Conservation (phyloP, 2,113 vertebrate species). For the Oreamnos americanus region DNA sequence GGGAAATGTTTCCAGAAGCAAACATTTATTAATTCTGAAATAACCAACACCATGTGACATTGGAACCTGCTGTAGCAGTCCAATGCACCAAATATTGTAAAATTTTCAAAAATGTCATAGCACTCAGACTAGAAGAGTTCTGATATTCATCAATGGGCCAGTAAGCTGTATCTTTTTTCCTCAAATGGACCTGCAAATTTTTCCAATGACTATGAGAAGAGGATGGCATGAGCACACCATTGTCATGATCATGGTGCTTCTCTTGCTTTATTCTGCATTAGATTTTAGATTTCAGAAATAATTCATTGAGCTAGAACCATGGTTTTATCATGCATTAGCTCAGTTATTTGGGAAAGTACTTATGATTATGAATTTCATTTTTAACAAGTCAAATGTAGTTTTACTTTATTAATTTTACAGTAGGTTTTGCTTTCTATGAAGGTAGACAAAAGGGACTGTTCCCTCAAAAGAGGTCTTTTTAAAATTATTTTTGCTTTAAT, state of each 20-base stretch:
- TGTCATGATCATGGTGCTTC: not conserved
- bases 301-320: not conserved
- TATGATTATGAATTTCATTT: slow-evolving; percentile 11
- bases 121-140: not conserved
- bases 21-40: not conserved
- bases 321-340: not conserved
- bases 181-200: not conserved
- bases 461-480: not conserved
- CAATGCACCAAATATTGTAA: not conserved
- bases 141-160: not conserved
- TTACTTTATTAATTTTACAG: not conserved
- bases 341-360: not conserved
- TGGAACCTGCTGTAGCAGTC: not conserved
- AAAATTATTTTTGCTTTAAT: slow-evolving; percentile 9
- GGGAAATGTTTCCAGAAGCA: slow-evolving; percentile 17
- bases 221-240: not conserved
- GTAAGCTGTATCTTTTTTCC: not conserved
- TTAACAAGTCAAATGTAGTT: not conserved
- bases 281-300: not conserved
- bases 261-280: not conserved
- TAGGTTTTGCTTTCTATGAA: slow-evolving; percentile 36
- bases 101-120: not conserved
- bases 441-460: not conserved
- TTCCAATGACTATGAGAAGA: not conserved
- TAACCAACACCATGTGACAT: not conserved